Conservation (phyloP, 2,888 invertebrate genomes). For the Hetaerina titia region DNA sequence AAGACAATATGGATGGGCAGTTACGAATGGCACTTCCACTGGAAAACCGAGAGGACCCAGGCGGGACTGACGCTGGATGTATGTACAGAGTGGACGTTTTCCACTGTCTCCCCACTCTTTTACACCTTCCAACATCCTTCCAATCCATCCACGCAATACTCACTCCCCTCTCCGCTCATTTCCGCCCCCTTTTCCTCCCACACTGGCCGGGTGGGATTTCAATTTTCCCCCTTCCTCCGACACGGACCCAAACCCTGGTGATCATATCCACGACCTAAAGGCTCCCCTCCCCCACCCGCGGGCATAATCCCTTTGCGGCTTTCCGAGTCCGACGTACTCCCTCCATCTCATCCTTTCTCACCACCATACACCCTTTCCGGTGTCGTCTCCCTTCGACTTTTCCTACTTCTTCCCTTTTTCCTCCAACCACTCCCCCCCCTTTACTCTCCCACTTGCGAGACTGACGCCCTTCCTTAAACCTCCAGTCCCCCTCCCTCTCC, state of each 20-base stretch:
- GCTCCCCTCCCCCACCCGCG: not conserved
- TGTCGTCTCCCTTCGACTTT: not conserved
- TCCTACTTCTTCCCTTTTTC: too few relatives aligned
- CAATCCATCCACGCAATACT: not conserved
- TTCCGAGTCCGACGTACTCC: not conserved
- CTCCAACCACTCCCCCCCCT: not conserved
- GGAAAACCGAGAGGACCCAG: not conserved
- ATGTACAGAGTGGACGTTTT: not conserved
- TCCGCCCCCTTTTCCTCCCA: not conserved
- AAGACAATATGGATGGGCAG: slow-evolving; percentile 1
- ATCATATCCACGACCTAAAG: not conserved
- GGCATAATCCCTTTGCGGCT: not conserved
- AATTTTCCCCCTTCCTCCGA: not conserved
- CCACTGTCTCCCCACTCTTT: too few relatives aligned
- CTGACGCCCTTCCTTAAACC: not conserved
- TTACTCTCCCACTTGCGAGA: not conserved
- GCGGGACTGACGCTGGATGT: not conserved
- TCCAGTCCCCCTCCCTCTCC: not conserved
- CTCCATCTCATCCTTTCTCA: not conserved
- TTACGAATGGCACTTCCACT: not conserved
- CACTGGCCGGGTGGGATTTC: not conserved
- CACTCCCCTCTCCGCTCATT: not conserved
- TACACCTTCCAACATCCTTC: not conserved
- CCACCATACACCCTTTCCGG: not conserved
- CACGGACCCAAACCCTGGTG: too few relatives aligned